These are phyloP conservation scores for Myopa tessellatipennis DNA, from an alignment of 2,888 invertebrate genomes.

Conservation along the genomic window DNA sequence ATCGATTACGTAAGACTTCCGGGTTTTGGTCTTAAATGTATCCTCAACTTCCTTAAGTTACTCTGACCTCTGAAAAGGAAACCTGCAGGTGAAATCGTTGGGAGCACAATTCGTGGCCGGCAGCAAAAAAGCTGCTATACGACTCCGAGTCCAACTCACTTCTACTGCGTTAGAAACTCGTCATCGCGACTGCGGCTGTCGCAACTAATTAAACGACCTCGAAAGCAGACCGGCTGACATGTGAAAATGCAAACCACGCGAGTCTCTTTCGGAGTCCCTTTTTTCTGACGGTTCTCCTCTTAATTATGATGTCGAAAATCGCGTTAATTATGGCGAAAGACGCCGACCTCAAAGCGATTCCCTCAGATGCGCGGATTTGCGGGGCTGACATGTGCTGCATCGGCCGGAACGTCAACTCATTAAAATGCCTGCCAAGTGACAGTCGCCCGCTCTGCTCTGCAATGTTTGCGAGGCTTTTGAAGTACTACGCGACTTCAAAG, in stretches of 20 bases:
- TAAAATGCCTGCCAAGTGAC: slow-evolving; percentile 30
- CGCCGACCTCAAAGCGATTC: slow-evolving; percentile 12
- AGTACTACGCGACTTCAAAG: slow-evolving; percentile 20
- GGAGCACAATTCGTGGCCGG: too few relatives aligned
- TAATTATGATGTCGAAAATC: slow-evolving; percentile 18
- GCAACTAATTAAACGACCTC: neutral
- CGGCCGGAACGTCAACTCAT: slow-evolving; percentile 28
- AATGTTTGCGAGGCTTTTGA: neutral
- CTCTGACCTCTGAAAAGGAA: too few relatives aligned
- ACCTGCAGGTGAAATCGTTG: too few relatives aligned
- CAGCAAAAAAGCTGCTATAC: neutral
- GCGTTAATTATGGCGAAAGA: slow-evolving; percentile 17
- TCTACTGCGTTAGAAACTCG: neutral
- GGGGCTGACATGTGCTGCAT: slow-evolving; percentile 9
- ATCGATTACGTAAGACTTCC: too few relatives aligned
- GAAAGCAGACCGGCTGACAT: neutral
- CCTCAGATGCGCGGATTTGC: slow-evolving; percentile 12
- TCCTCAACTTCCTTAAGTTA: too few relatives aligned
- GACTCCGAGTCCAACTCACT: neutral
- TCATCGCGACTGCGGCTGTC: neutral
- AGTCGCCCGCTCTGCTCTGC: neutral
- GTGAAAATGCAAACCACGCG: neutral
- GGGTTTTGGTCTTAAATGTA: too few relatives aligned
- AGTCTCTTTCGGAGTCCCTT: neutral
- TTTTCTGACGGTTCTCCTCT: neutral